Evolutionary conservation across 2,888 invertebrate genomes (phyloP), one percentile per base, ranked within the genome.

Genomic region (Cyaniris semiargus): DNA sequence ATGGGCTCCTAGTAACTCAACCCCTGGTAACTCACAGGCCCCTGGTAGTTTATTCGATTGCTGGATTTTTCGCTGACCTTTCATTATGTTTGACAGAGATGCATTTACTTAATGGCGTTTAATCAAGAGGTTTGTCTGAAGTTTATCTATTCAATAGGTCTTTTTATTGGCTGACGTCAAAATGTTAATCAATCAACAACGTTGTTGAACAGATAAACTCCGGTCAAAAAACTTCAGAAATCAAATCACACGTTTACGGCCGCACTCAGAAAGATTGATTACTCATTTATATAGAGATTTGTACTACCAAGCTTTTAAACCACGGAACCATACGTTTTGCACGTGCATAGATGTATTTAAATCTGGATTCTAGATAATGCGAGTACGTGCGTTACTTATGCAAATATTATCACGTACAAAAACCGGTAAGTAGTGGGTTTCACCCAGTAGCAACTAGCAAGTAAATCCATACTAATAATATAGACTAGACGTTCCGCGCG

Each of bases 1-100:
- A 5, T 44, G 76, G 48, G 66, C 74, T 72, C 76, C 66, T 66
- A 23, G 60, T 66, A 58, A 66, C 60, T 66, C 13, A 31, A 53
- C 53, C 76, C 76, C 66, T 66, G 60, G 60, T 66, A 58, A 66
- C 60, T 66, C 5, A 31, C 18, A 18, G 66, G 66, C 5, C 66
- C 66, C 66, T 31, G 66, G 66, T 66, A 27, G 27, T 10, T 27
- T 66, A 66, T 66, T 27, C 5, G 66, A 66, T 66, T 66, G 27
- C 66, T 66, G 5, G 15, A 66, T 66, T 66, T 66, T 66, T 66
- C 66, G 66, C 66, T 66, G 66, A 66, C 27, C 23, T 27, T 66
- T 48, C 18, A 53, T 53, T 4, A 53, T 18, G 5, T 53, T 0
- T 4, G 53, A 18, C 13, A 48, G 4, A 48, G 10, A 48, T 48